phyloP scores from a whole-genome alignment of 2,888 invertebrate species.

The Geotrupes spiniger region DNA sequence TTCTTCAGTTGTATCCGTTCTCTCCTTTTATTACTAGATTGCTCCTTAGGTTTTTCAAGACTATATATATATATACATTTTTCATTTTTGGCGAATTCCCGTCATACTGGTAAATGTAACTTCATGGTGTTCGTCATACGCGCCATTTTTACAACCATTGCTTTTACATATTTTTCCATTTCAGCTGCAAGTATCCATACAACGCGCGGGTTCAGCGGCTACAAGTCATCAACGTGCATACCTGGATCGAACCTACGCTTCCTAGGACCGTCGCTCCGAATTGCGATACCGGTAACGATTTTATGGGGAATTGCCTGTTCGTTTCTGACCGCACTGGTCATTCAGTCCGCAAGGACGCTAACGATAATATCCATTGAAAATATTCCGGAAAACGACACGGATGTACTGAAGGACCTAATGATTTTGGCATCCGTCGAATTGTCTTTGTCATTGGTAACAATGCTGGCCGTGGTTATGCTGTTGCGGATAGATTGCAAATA shows the following conservation, averaged over 20 bases:
- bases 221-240: slow-evolving; percentile 42
- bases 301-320: slow-evolving; percentile 59
- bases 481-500: slow-evolving; percentile 55
- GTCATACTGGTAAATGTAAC: no score
- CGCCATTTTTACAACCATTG: no score
- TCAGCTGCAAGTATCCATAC: slow-evolving; percentile 62
- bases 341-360: slow-evolving; percentile 57
- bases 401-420: slow-evolving; percentile 35
- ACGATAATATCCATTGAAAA: slow-evolving; percentile 28
- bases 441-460: slow-evolving; percentile 52
- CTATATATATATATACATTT: no score
- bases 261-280: slow-evolving; percentile 43
- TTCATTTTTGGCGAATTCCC: no score
- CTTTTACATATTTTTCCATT: slow-evolving; percentile 25
- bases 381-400: slow-evolving; percentile 21
- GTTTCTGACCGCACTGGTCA: slow-evolving; percentile 54
- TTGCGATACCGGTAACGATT: slow-evolving; percentile 45
- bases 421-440: slow-evolving; percentile 56
- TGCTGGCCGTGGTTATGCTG: slow-evolving; percentile 55
- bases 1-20: no score
- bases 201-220: slow-evolving; percentile 51
- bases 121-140: no score
- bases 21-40: no score
- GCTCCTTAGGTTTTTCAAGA: no score
- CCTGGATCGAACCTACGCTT: slow-evolving; percentile 43